Base-by-base conservation (phyloP, 2,113 vertebrate species). In the Rhadina sibilatrix region DNA sequence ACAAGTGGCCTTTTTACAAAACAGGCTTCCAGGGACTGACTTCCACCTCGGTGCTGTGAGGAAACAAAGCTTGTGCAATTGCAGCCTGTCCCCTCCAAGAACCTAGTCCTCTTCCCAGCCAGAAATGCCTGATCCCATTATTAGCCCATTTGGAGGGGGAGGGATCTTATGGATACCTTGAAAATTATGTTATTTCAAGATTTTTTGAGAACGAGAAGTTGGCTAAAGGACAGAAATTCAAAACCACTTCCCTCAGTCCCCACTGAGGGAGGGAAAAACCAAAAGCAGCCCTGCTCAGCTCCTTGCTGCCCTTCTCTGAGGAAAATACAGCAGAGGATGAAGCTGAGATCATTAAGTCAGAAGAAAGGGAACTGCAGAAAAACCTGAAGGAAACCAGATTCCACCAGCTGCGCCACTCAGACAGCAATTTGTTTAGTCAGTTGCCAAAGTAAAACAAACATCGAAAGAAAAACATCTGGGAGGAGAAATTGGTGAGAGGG, bases 301-400 rank as follows among this genome's bases (percentile, higher is more conserved):
- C 24, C 89, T 65, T 2, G 1, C 46, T 40, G 42, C 64, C n/a
- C 24, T 65, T 78, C 72, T 9, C 47, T 3, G 1, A 3, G 6
- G 59, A 52, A 5, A 3, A 35, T 2, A 33, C 0, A 27, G 70
- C 66, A 37, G 53, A 53, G 54, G 33, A 72, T 3, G 1, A 71
- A 83, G 54, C 37, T 37, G 64, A 82, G 69, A 21, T 69, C 70
- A 76, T 27, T 46, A 24, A 30, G 21, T 24, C 24, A 76, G 15
- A 78, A 30, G 2, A 47, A 84, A 71, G n/a, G 25, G 31, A 90
- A 35, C 57, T 42, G 54, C 50, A 83, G 49, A 56, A 85, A 69
- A 94, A 93, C 38, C 57, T 93, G 94, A 95, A 76, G 50, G 75
- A 93, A 94, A 91, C 79, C 95, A 95, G 92, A 90, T 18, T 65